These are phyloP conservation scores for Tetramorium simillimum DNA, from an alignment of 1,140 invertebrate genomes.

Conservation along the genomic window DNA sequence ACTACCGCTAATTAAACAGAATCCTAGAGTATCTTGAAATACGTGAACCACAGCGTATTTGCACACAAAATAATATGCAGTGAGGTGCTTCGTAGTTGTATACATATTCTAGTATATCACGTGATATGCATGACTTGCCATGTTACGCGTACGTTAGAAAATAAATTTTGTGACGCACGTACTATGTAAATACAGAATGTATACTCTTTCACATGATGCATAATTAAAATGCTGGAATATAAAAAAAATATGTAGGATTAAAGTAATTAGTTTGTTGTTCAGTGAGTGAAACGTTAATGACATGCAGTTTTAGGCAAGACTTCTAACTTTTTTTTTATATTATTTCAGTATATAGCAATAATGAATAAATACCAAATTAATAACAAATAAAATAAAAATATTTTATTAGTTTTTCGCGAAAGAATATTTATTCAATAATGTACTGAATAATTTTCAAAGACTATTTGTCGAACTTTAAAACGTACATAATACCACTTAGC, in stretches of 20 bases:
- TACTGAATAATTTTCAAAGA: background rate
- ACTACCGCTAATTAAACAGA: conserved; percentile 67
- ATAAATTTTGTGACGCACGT: conserved; percentile 11
- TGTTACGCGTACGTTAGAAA: background rate
- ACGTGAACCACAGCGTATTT: conserved; percentile 5
- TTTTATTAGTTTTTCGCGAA: background rate
- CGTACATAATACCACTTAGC: background rate
- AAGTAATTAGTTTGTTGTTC: background rate
- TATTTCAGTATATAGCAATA: background rate
- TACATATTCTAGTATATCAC: conserved; percentile 34
- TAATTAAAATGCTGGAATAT: background rate
- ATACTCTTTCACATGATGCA: background rate
- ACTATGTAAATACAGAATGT: background rate
- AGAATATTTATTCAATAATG: background rate
- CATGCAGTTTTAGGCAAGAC: too few relatives aligned
- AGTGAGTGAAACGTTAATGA: background rate
- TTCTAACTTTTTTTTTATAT: background rate
- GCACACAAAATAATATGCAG: conserved; percentile 45
- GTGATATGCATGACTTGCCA: conserved; percentile 21
- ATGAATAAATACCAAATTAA: background rate
- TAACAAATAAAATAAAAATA: background rate
- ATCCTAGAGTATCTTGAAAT: conserved; percentile 22
- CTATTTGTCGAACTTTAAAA: conserved; percentile 5
- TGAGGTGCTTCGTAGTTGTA: background rate
- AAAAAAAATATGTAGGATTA: conserved; percentile 1